phyloP scores from a whole-genome alignment of 2,888 invertebrate species.

The Mylabris sibirica region DNA sequence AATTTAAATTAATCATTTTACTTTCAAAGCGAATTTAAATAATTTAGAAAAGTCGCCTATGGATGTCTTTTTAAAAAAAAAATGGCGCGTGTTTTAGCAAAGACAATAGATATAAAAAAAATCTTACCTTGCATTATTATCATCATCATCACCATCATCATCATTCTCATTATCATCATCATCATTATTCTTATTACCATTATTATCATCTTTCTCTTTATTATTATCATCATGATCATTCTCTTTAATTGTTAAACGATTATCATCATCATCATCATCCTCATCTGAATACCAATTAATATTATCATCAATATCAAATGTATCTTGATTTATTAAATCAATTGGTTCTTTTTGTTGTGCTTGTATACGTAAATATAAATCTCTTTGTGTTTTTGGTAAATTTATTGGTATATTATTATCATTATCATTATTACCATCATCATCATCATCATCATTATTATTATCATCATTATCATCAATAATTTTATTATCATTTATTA shows the following conservation, averaged over 20 bases:
- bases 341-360: conserved; percentile 68
- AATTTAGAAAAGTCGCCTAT: too few relatives aligned
- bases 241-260: conserved; percentile 57
- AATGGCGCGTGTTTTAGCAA: not conserved
- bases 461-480: not conserved
- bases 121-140: conserved; percentile 40
- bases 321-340: conserved; percentile 47
- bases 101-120: not conserved
- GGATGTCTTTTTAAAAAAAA: too few relatives aligned
- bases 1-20: too few relatives aligned
- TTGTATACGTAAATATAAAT: conserved; percentile 72
- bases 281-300: conserved; percentile 84
- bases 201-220: conserved; percentile 45
- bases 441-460: not conserved
- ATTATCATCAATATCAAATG: conserved; percentile 48
- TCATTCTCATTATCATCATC: conserved; percentile 61
- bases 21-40: too few relatives aligned
- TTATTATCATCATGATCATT: conserved; percentile 56
- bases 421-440: conserved; percentile 14
- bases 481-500: not conserved
- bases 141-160: conserved; percentile 49
- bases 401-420: conserved; percentile 62
- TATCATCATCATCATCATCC: conserved; percentile 67
- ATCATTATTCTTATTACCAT: conserved; percentile 71
- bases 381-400: conserved; percentile 71